A percentile compares a stretch with the other conserved stretches of the same genome.
Conservation (phyloP, 2,888 invertebrate genomes). For the Tetheella fluctuosa region DNA sequence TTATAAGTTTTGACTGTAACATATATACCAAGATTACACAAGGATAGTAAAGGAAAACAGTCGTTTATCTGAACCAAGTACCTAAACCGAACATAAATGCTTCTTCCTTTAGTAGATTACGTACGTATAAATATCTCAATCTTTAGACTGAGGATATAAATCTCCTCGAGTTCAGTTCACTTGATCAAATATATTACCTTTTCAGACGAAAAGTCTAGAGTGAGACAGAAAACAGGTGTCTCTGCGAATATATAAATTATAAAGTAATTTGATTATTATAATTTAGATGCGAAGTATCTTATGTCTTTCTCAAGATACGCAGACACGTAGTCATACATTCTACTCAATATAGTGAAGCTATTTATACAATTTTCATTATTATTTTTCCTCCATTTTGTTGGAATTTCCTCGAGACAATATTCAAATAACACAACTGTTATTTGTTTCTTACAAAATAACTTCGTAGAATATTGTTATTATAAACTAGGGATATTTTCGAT, state of each 20-base stretch:
- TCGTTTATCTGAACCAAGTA: background rate
- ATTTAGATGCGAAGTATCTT: no score
- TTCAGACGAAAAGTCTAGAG: background rate
- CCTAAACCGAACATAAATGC: background rate
- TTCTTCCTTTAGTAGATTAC: background rate
- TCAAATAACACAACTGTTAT: background rate
- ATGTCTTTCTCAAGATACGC: no score
- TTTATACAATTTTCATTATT: background rate
- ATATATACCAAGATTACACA: no score
- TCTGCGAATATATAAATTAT: background rate
- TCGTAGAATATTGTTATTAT: background rate
- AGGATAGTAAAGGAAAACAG: background rate
- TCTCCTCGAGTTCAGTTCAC: background rate
- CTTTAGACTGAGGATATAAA: background rate
- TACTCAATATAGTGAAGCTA: background rate
- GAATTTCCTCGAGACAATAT: conserved; percentile 5
- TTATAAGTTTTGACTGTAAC: no score
- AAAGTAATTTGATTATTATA: background rate
- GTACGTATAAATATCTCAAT: background rate
- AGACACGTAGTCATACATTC: background rate
- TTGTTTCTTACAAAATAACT: background rate
- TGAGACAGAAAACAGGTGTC: background rate
- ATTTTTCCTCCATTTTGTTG: background rate
- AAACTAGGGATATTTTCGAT: background rate
- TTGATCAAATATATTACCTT: background rate